Evolutionary conservation across 1,140 invertebrate genomes (phyloP), one percentile per base, ranked within the genome.

Genomic region (Mylabris phalerata): DNA sequence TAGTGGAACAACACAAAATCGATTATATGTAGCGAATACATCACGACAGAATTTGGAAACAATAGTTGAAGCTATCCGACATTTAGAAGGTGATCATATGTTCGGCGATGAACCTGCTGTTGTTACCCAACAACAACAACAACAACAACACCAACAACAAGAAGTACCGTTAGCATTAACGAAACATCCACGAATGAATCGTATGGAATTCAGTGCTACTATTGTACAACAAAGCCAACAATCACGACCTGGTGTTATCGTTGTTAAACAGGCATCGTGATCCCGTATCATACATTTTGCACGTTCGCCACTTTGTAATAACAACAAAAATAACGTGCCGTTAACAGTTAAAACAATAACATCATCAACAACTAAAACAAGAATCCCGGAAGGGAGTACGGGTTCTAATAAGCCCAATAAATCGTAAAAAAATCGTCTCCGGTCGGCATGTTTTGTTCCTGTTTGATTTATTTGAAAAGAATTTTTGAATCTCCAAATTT

Each of bases 21-120:
- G 84, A 27, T 71, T 89, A 6, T 90, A 88, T 66, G 73, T 87
- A 48, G 84, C 88, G 13, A 90, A 85, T 66, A 90, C 89, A 27
- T 93, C 92, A 46, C 83, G 93, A 41, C 90, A 95, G 70, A 98
- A 97, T 73, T 78, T 98, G 57, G 93, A 98, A 73, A 98, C 95
- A 1, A 98, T 98, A 59, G 93, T 98, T 6, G 95, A 98, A 72
- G 96, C 96, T 25, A 98, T 98, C 64, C 83, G 94, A 40, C 95
- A 96, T 69, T 77, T 98, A 55, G 96, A 98, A 74, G 95, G 96
- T 5, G 92, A 96, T 73, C 90, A 94, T 73, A 75, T 94, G 64
- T 93, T 94, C 72, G 82, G 82, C 60, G 89, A 91, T 65, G 87
- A 87, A 66, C 77, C 82, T 19, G 19, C 1, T 19, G 19, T 19